phyloP scores from a whole-genome alignment of 2,113 vertebrate genomes.

The Cynoglossus semilaevis region DNA sequence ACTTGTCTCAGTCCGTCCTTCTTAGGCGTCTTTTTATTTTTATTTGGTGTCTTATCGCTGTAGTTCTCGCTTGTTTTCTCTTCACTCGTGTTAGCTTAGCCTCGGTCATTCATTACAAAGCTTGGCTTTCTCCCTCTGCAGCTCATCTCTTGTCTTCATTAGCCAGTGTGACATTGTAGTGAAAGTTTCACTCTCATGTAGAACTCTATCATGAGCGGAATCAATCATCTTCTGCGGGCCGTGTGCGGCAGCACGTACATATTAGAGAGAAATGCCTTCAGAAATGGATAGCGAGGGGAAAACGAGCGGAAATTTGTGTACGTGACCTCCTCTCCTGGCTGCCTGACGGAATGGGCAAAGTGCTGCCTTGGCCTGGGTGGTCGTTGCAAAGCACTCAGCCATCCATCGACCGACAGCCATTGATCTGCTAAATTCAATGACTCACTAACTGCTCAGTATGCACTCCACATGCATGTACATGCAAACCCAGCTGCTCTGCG shows the following conservation, averaged over 20 bases:
- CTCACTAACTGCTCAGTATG: constrained; percentile 55
- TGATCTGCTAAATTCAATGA: constrained; percentile 67
- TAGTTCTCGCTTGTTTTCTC: constrained; percentile 56
- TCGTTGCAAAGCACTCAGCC: constrained; percentile 66
- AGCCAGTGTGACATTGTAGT: constrained; percentile 40
- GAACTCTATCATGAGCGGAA: constrained; percentile 47
- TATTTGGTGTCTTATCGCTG: constrained; percentile 60
- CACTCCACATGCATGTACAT: constrained; percentile 46
- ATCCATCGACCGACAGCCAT: constrained; percentile 63
- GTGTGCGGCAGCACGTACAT: background rate
- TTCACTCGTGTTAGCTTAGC: constrained; percentile 37
- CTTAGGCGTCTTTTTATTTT: too few relatives aligned
- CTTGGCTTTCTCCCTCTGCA: constrained; percentile 48
- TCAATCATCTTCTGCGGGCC: constrained; percentile 46
- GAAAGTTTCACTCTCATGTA: constrained; percentile 51
- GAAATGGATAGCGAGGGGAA: constrained; percentile 24
- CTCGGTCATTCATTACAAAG: constrained; percentile 50
- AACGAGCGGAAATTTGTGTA: constrained; percentile 30
- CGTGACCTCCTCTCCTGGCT: constrained; percentile 59
- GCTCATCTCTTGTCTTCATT: constrained; percentile 56
- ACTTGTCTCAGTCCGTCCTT: constrained; percentile 73
- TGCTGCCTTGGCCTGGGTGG: constrained; percentile 46
- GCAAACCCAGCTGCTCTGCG: constrained; percentile 26
- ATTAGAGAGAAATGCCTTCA: constrained; percentile 19
- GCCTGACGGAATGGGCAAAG: constrained; percentile 43